Evolutionary conservation across 2,113 vertebrate species (phyloP), one percentile per base, ranked within the genome.

Genomic region (Argyrosomus japonicus): DNA sequence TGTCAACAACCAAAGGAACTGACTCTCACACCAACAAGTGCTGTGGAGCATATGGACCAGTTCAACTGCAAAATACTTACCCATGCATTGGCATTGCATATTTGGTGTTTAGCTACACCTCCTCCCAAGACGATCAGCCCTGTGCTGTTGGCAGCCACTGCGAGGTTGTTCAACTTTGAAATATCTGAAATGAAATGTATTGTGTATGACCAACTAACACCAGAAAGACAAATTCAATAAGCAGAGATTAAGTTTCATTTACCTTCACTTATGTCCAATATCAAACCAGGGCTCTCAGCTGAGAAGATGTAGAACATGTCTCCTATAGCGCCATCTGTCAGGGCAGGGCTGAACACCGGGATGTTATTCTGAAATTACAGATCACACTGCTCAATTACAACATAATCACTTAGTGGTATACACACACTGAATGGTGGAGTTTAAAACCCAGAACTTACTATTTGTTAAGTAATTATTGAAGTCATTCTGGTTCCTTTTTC

Each of bases 251-350:
- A 36, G 27, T 17, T 19, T 50, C 0, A 2, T 90, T 89, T 78
- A 97, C 97, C 97, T 82, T 97, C 97, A 62, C 96, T 93, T 0
- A 97, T 97, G 86, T 98, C 97, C 82, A 97, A 75, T 15, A 95
- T 94, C 21, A 98, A 85, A 8, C 96, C 97, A 0, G 96, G 96
- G 17, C 95, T 97, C 82, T 96, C 96, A 62, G 94, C 96, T 32
- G 97, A 97, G 88, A 97, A 97, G 90, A 98, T 96, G 87, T 96
- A 97, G 86, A 97, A 95, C 96, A 97, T 96, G 84, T 97, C 97
- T 0, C 97, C 97, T 13, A 98, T 58, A 0, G 97, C 97, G 11
- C 97, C 97, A 0, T 98, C 97, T 0, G 97, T 98, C 29, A 98
- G 91, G 0, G 97, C 97, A 0, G 97, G 97, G 85, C 97, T 97